Conservation (phyloP, 2,113 vertebrate genomes). For the Alouatta palliata region DNA sequence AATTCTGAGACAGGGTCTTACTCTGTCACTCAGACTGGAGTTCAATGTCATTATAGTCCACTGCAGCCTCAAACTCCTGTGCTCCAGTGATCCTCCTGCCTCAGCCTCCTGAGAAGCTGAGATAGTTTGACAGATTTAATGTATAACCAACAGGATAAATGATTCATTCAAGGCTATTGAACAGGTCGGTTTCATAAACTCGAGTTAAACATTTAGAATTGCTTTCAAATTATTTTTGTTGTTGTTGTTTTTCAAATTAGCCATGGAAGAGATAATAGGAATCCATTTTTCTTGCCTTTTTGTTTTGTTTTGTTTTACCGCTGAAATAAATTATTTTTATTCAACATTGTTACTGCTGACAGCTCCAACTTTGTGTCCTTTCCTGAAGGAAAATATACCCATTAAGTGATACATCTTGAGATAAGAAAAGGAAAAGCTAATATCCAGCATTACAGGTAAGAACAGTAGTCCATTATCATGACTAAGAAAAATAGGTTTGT, state of each 20-base stretch:
- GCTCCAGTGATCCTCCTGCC: too few species aligned
- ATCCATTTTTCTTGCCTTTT: neutral
- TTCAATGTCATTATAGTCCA: too few species aligned
- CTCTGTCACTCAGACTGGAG: too few species aligned
- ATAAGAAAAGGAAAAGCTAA: slow-evolving; percentile 31
- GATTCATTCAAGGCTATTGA: neutral
- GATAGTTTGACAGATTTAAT: neutral
- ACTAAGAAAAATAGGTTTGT: slow-evolving; percentile 54
- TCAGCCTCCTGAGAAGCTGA: too few species aligned
- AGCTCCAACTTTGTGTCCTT: slow-evolving; percentile 1
- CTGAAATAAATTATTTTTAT: neutral
- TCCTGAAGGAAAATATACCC: neutral
- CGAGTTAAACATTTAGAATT: slow-evolving; percentile 9
- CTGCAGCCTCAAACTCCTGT: too few species aligned
- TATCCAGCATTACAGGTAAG: slow-evolving; percentile 18
- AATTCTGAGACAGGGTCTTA: too few species aligned
- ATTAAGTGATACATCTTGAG: slow-evolving; percentile 18
- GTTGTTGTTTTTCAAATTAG: neutral
- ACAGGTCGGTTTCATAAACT: neutral
- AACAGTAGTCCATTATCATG: slow-evolving; percentile 2
- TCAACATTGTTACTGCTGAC: neutral
- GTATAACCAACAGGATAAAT: neutral
- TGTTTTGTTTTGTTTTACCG: neutral
- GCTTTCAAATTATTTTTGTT: neutral
- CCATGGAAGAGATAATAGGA: neutral